A percentile compares a stretch with the other conserved stretches of the same genome.
phyloP scores from a whole-genome alignment of 1,140 invertebrate genomes.

The Psix sp. region DNA sequence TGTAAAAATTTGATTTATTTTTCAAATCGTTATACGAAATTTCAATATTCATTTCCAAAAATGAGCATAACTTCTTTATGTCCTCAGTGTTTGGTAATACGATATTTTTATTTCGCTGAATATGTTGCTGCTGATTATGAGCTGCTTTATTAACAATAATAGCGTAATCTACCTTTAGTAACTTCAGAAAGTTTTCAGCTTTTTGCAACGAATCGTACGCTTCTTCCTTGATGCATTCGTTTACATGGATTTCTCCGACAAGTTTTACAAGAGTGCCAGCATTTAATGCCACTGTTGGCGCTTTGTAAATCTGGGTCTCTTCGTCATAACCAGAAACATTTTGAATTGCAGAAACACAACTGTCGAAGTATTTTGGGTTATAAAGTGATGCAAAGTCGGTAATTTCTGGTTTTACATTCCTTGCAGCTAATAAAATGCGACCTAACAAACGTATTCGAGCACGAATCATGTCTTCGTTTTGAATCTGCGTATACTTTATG shows the following conservation, averaged over 20 bases:
- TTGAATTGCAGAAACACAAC: conserved; percentile 3
- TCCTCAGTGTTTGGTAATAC: conserved; percentile 13
- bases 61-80: conserved; percentile 22
- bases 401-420: background rate
- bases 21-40: background rate
- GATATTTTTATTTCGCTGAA: conserved; percentile 14
- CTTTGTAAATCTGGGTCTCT: background rate
- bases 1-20: conserved; percentile 5
- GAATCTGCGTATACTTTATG: background rate
- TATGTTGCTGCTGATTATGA: conserved; percentile 17
- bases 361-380: conserved; percentile 7
- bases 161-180: background rate
- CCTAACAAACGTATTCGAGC: conserved; percentile 1
- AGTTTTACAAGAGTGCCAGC: background rate
- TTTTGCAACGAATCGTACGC: background rate
- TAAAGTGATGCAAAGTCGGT: conserved; percentile 9
- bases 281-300: background rate
- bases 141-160: conserved; percentile 6
- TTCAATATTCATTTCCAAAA: conserved; percentile 9
- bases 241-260: background rate
- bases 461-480: background rate
- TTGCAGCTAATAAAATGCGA: conserved; percentile 5
- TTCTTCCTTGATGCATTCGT: conserved; percentile 7
- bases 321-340: conserved; percentile 5
- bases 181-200: conserved; percentile 7